These are phyloP conservation scores for Zonotrichia leucophrys DNA, from an alignment of 2,113 vertebrate species.

Conservation along the genomic window DNA sequence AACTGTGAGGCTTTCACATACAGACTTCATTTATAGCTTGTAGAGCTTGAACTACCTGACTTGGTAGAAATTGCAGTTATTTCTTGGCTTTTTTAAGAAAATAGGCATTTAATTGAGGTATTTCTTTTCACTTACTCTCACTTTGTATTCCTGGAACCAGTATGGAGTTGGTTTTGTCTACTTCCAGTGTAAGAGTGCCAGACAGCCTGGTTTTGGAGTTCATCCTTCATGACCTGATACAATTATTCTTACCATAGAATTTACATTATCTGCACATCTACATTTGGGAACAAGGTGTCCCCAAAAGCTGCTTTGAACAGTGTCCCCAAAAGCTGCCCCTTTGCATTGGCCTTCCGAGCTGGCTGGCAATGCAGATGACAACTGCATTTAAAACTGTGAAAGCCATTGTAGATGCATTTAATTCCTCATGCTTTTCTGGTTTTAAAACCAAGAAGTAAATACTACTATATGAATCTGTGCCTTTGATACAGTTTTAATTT, in stretches of 20 bases:
- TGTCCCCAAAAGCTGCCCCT: background rate
- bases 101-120: background rate
- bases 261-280: accelerated
- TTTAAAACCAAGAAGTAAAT: background rate
- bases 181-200: background rate
- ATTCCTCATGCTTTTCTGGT: background rate
- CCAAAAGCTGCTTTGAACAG: background rate
- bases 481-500: background rate
- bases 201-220: background rate
- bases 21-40: background rate
- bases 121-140: background rate
- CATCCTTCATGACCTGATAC: background rate
- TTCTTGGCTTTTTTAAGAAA: background rate
- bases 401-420: background rate
- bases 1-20: background rate
- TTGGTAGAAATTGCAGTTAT: background rate
- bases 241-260: background rate
- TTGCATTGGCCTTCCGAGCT: background rate
- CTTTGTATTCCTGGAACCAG: background rate
- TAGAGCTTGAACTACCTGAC: background rate
- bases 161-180: background rate
- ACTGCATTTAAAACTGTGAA: background rate
- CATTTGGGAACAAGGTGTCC: background rate
- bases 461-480: background rate
- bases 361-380: background rate